Base-by-base conservation (phyloP, 2,888 invertebrate genomes). In the Venustoraphidia nigricollis region DNA sequence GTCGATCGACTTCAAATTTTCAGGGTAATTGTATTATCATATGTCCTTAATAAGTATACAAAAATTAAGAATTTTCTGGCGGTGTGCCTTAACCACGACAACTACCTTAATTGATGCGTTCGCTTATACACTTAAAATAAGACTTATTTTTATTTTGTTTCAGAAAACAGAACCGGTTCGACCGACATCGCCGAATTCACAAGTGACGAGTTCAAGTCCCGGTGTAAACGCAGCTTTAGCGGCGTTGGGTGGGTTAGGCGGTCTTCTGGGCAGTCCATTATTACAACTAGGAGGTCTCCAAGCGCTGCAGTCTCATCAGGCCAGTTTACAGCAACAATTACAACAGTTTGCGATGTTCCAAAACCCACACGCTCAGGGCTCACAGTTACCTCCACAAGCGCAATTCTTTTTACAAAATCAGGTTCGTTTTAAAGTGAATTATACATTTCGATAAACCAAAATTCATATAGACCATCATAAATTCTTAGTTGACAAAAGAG, bases 391-490 rank as follows among this genome's bases (percentile, higher is more conserved):
- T 41, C 70, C 81, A 6, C 78, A 77, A 57, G 75, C 82, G 17
- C 85, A 84, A 62, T 82, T 84, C 61, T 78, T 85, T 63, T 66
- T 86, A 47, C 85, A 85, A 63, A 85, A 84, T 66, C 84, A 81
- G 75, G 81, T 81, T 61, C 60, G 62, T 56, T 38, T 11, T 34
- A 11, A 17, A 27, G 6, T 27, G 6, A 5, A 27, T 27, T 27
- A 6, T 27, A 6, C 43, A 2, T 9, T 34, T 50, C 17, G 17
- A 17, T 17, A 5, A 55, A 17, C 17, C 17, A 17, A 17, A 17
- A 3, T 17, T 17, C 4, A 17, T 2, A 17, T 17, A 17, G 4
- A 4, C 3, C 3, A 17, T 17, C 17, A 4, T 17, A 17, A 17
- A 17, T 17, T 17, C 17, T 2, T 3, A 17, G 17, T 17, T 17